Evolutionary conservation across 1,140 invertebrate genomes (phyloP).

Genomic region (Euborellia annulipes): DNA sequence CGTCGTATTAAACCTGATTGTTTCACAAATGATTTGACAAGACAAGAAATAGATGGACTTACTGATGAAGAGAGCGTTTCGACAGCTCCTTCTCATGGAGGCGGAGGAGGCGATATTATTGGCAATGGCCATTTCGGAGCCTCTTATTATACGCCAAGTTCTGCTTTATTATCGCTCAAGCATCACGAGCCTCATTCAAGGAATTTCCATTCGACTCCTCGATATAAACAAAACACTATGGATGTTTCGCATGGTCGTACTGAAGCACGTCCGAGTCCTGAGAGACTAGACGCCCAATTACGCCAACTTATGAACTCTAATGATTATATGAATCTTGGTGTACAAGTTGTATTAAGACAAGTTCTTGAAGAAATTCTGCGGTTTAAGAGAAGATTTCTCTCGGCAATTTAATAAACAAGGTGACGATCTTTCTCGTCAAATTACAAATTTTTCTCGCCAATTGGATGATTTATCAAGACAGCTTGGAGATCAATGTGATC

Average conservation of each 20-base stretch:
- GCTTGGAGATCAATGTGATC: slow-evolving; percentile 36
- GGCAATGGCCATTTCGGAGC: too few relatives aligned
- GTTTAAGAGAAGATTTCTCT: not conserved
- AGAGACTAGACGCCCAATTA: slow-evolving; percentile 60
- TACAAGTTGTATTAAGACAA: slow-evolving; percentile 10
- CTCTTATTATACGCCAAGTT: not conserved
- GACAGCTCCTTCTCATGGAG: not conserved
- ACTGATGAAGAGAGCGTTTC: not conserved
- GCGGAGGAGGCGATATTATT: not conserved
- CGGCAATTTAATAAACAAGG: too few relatives aligned
- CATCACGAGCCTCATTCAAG: not conserved
- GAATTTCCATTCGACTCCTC: slow-evolving; percentile 22
- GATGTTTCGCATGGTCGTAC: slow-evolving; percentile 12
- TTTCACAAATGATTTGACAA: slow-evolving; percentile 15
- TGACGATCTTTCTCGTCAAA: too few relatives aligned
- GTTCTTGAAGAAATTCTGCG: slow-evolving; percentile 5
- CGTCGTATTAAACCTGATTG: slow-evolving; percentile 40
- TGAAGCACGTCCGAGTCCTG: slow-evolving; percentile 51
- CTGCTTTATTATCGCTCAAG: not conserved
- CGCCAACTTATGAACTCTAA: slow-evolving; percentile 31
- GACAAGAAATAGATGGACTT: too few relatives aligned
- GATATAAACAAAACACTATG: slow-evolving; percentile 19
- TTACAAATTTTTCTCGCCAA: not conserved
- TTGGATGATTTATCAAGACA: slow-evolving; percentile 11
- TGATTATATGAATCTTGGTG: slow-evolving; percentile 15